Evolutionary conservation across 1,140 invertebrate species (phyloP).

Genomic region (Meteorus sp.): DNA sequence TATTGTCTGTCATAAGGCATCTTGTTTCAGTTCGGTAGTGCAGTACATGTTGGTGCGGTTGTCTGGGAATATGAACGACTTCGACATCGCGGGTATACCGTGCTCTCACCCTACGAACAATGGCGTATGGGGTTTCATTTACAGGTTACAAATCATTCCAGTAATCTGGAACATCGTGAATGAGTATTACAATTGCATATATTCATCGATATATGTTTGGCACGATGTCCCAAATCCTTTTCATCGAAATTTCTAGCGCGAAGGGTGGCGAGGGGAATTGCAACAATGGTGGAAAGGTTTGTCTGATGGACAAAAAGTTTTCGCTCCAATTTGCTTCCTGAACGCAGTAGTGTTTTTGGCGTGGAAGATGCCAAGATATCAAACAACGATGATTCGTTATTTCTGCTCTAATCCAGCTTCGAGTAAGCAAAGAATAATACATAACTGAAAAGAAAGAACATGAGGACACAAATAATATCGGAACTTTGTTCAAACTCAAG

Average conservation of each 20-base stretch:
- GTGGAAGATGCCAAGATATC: conserved; percentile 78
- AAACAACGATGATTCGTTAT: conserved; percentile 78
- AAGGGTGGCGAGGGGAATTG: conserved; percentile 62
- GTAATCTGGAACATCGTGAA: conserved; percentile 13
- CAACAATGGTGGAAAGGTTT: conserved; percentile 76
- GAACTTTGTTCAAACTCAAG: conserved; percentile 49
- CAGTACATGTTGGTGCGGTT: conserved; percentile 72
- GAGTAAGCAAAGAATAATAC: conserved; percentile 59
- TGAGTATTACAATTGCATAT: too few species aligned
- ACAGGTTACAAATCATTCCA: conserved; percentile 20
- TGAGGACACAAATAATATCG: neutral
- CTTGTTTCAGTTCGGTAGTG: conserved; percentile 68
- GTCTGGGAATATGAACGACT: conserved; percentile 90
- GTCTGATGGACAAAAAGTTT: conserved; percentile 75
- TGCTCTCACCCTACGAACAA: conserved; percentile 61
- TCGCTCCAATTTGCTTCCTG: conserved; percentile 75
- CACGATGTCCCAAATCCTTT: conserved; percentile 28
- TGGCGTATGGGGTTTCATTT: conserved; percentile 51
- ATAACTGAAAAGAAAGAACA: conserved; percentile 5
- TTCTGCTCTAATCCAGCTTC: conserved; percentile 82
- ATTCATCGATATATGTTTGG: too few species aligned
- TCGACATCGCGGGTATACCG: conserved; percentile 63
- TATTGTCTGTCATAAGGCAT: conserved; percentile 9
- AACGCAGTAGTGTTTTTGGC: conserved; percentile 82
- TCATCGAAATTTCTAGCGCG: conserved; percentile 48